A percentile compares a stretch with the other conserved stretches of the same genome.
Evolutionary conservation across 2,113 vertebrate genomes (phyloP).

Genomic region (Delphinapterus leucas): DNA sequence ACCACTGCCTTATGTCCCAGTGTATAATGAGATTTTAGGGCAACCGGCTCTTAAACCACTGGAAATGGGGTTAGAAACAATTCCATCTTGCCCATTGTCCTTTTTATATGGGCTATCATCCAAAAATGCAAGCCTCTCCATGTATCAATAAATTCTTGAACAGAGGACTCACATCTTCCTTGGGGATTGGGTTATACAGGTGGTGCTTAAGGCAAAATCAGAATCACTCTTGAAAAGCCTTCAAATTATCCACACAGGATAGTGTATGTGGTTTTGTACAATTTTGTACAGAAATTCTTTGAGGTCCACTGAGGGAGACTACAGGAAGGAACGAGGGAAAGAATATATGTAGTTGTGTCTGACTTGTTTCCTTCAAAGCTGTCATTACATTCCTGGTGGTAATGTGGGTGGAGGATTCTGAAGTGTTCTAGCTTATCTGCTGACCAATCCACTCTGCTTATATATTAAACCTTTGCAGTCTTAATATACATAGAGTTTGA

Average conservation of each 20-base stretch:
- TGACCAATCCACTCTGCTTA: background rate
- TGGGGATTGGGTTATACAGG: background rate
- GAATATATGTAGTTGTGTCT: background rate
- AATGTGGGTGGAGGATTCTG: background rate
- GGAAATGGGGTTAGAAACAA: background rate
- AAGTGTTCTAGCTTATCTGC: background rate
- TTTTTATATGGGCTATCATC: background rate
- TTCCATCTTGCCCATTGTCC: background rate
- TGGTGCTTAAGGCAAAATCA: conserved; percentile 2
- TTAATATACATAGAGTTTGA: background rate
- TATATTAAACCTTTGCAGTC: background rate
- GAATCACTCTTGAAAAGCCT: conserved; percentile 14
- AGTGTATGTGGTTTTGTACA: background rate
- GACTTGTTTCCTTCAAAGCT: background rate
- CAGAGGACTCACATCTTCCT: background rate
- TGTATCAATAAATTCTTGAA: background rate
- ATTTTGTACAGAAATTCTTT: background rate
- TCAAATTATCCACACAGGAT: background rate
- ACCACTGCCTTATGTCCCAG: background rate
- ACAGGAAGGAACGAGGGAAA: background rate
- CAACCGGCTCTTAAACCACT: background rate
- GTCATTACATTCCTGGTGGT: background rate
- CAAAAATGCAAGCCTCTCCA: background rate
- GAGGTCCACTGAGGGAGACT: background rate
- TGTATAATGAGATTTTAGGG: background rate